A percentile compares a stretch with the other conserved stretches of the same genome.
These are phyloP conservation scores for Drosophila mayaguana DNA, from an alignment of 2,888 invertebrate genomes.

Conservation along the genomic window DNA sequence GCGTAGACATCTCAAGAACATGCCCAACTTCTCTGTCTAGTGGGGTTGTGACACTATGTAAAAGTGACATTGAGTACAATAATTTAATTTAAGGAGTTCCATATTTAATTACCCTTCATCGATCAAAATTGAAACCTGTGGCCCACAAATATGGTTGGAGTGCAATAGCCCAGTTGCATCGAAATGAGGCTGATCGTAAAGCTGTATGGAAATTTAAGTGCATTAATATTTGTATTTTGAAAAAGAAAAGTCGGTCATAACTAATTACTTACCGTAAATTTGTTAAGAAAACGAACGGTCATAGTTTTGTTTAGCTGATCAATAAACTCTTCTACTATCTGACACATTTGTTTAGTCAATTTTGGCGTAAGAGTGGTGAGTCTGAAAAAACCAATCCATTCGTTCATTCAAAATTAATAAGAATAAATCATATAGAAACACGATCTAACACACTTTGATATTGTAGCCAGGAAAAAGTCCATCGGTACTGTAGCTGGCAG, in stretches of 20 bases:
- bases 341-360: conserved; percentile 84
- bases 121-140: conserved; percentile 82
- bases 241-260: not conserved
- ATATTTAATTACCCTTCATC: conserved; percentile 79
- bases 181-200: conserved; percentile 83
- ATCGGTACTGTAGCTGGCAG: conserved; percentile 95
- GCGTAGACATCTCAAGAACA: conserved; percentile 90
- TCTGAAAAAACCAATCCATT: not conserved
- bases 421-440: not conserved
- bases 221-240: not conserved
- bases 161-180: conserved; percentile 83
- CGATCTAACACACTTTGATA: conserved; percentile 83
- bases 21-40: conserved; percentile 86
- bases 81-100: not conserved
- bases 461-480: conserved; percentile 94
- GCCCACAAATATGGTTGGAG: conserved; percentile 79
- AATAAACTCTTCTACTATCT: conserved; percentile 87
- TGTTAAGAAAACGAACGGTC: conserved; percentile 80
- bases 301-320: conserved; percentile 74
- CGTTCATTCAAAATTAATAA: not conserved
- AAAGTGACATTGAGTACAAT: not conserved
- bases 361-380: conserved; percentile 81
- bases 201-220: not conserved
- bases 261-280: conserved; percentile 67
- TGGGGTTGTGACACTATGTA: conserved; percentile 78